These are phyloP conservation scores for Rhagonycha lutea DNA, from an alignment of 2,888 invertebrate genomes.

Conservation along the genomic window DNA sequence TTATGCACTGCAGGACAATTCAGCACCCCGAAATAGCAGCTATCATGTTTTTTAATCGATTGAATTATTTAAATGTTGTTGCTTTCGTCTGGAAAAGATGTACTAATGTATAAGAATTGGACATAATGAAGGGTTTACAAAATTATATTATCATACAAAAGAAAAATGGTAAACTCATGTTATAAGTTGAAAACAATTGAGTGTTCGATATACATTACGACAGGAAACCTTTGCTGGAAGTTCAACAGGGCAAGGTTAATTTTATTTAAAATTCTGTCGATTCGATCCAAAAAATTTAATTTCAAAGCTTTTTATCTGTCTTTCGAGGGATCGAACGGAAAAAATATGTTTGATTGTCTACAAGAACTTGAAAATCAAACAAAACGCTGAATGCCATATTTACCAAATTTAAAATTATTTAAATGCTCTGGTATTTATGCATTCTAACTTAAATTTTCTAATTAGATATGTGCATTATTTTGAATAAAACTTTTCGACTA, in stretches of 20 bases:
- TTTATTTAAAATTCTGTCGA: background rate
- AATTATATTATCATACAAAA: conserved; percentile 11
- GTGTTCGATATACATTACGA: background rate
- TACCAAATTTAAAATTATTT: background rate
- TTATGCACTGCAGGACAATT: no score
- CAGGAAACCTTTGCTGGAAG: background rate
- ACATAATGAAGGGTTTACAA: background rate
- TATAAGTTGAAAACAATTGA: background rate
- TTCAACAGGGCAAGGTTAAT: conserved; percentile 5
- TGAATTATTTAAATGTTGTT: background rate
- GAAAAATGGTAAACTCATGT: background rate
- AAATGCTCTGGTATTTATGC: background rate
- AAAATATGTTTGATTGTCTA: no score
- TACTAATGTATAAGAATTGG: background rate
- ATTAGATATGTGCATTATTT: conserved; percentile 2
- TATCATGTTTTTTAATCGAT: no score
- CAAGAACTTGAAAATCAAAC: no score
- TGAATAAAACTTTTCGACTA: background rate
- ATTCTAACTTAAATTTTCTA: background rate
- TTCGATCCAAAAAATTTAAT: background rate
- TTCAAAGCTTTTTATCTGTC: background rate
- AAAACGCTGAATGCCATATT: background rate
- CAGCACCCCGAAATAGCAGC: no score
- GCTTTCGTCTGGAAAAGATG: background rate
- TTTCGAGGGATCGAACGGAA: no score